Evolutionary conservation across 2,113 vertebrate species (phyloP).

Genomic region (Percopsis transmontana): DNA sequence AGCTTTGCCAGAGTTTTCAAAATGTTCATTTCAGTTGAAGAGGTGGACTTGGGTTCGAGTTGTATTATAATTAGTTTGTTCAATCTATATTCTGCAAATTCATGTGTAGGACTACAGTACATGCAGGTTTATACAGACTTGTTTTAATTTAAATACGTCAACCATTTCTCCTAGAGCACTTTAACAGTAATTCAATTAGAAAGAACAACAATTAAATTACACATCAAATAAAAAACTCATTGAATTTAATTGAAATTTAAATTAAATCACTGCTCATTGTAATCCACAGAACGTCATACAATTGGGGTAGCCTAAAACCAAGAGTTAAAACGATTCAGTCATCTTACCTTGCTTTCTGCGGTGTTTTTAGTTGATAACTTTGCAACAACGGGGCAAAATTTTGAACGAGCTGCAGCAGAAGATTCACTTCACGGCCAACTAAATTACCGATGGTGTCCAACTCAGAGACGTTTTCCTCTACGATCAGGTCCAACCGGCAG

Average conservation of each 20-base stretch:
- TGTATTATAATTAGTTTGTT: no score
- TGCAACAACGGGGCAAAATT: slow-evolving; percentile 12
- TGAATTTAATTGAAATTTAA: background rate
- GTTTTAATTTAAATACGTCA: no score
- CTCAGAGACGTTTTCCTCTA: slow-evolving; percentile 3
- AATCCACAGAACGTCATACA: background rate
- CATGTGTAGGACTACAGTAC: no score
- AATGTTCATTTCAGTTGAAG: background rate
- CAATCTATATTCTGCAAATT: no score
- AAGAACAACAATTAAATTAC: background rate
- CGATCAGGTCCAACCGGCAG: slow-evolving; percentile 21
- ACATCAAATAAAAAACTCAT: background rate
- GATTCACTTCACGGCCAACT: background rate
- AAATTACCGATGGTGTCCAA: slow-evolving; percentile 12
- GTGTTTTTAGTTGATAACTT: slow-evolving; percentile 5
- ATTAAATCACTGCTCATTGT: background rate
- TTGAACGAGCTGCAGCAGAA: slow-evolving; percentile 26
- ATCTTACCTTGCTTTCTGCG: slow-evolving; percentile 31
- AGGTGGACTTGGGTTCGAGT: no score
- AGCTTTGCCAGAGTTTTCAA: background rate
- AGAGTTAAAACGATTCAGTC: background rate
- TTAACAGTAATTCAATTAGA: background rate
- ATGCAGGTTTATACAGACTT: no score
- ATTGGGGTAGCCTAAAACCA: no score
- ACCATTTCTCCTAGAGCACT: no score